Evolutionary conservation across 1,140 invertebrate species (phyloP), one percentile per base, ranked within the genome.

Genomic region (Asbolus verrucosus): DNA sequence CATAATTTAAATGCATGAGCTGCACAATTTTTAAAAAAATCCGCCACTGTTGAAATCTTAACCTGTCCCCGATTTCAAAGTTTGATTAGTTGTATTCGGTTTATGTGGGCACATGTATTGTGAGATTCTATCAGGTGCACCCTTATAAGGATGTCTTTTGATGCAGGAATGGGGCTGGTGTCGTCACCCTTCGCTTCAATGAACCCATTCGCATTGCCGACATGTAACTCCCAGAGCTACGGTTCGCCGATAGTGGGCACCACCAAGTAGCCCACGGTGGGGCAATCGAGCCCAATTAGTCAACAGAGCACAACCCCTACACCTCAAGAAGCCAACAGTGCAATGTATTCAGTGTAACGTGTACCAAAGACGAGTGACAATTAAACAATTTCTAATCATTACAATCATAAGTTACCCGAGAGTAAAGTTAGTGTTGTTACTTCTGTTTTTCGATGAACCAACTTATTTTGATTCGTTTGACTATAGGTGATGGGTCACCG

Each of bases 121-220:
- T n/a, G n/a, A n/a, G n/a, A n/a, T n/a, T n/a, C n/a, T n/a, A n/a
- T n/a, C n/a, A n/a, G n/a, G n/a, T n/a, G n/a, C n/a, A n/a, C n/a
- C n/a, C n/a, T n/a, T n/a, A n/a, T n/a, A n/a, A n/a, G n/a, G n/a
- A n/a, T n/a, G n/a, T n/a, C n/a, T n/a, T 65, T 46, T 46, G 2
- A 5, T 66, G 1, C 84, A 89, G 88, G 88, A 87, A 88, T 89
- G 83, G 83, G 93, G 72, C 85, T 95, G 59, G 91, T 94, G 15
- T 90, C 91, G 14, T 92, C 92, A 31, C 91, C 92, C 15, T 94
- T 94, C 83, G 87, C 88, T 15, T 90, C 90, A 74, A 93, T 95
- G 85, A 95, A 95, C 80, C 94, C 93, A 30, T 95, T 96, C 85
- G 92, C 93, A 69, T 85, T 96, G 78, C 93, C 94, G 13, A 94